Base-by-base conservation (phyloP, 2,797 vertebrate genomes). In the Pipistrellus pygmaeus region DNA sequence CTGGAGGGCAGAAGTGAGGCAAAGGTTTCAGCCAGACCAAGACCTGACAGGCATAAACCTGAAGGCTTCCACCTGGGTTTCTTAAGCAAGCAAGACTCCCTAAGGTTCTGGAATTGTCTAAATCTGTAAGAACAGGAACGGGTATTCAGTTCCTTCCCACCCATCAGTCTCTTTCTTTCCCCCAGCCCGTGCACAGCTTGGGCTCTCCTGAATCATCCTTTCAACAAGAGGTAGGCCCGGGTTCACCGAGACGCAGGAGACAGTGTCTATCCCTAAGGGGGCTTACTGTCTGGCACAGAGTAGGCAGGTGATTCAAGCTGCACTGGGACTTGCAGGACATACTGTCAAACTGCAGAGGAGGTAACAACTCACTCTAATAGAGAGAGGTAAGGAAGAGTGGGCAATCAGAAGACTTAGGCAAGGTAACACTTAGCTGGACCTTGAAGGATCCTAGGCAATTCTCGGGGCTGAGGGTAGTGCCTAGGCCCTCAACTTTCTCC, bases 311-410 rank as follows among this genome's bases (percentile, higher is more conserved):
- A 51, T 44, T 88, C 86, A 51, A 55, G 57, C 30, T 68, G 18
- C 55, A 21, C 4, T 88, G 15, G 32, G 44, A 35, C 51, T 85
- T 83, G 17, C 21, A 88, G 85, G 30, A 82, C 60, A 30, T 60
- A 73, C 8, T 60, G 64, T 92, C 25, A 69, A 80, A 95, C 85
- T 85, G 30, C 44, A 92, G 69, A 69, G 23, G 30, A 85, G 23
- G 18, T 8, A 82, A 71, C 41, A 64, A 69, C 35, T 38, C 44
- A 73, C n/a, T 44, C 3, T 25, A 27, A 1, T 0, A 5, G 73
- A 44, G 21, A 83, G 25, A 69, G 21, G 23, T 35, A 32, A 83
- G 32, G 32, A 96, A 62, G 27, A n/a, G 32, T 66, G 9, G 27
- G 30, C 69, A 32, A 73, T 66, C 48, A 55, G 88, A 46, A 89